Base-by-base conservation (phyloP, 2,888 invertebrate genomes). In the Papilio demoleus region DNA sequence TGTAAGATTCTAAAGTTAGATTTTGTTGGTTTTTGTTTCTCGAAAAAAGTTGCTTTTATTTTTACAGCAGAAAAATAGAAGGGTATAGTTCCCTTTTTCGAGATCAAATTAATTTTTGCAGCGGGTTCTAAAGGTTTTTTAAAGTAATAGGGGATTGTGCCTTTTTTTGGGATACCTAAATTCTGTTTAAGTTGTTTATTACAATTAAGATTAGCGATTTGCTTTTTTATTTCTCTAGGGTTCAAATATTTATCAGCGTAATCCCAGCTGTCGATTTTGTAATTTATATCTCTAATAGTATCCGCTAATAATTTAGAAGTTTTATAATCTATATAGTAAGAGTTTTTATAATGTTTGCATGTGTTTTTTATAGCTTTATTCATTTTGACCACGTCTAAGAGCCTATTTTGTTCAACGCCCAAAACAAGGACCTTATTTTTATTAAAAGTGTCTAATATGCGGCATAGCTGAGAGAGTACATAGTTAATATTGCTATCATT, bases 401-500 rank as follows among this genome's bases (percentile, higher is more conserved):
- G 24, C 9, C 12, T 50, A 14, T 50, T 50, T 50, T 50, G n/a
- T n/a, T 50, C 24, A 19, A 27, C 50, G 19, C 50, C 14, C 14
- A 50, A 11, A 24, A 50, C 50, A 50, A 50, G 22, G 24, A 27
- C 14, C 19, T 50, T 50, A 50, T 50, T 50, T 14, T 24, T 50
- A 50, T 24, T 50, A 50, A 50, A 50, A 22, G 14, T 50, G 50
- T 27, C 38, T 38, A 38, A 38, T 38, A 38, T 38, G 38, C 38
- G 50, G 5, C 24, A 12, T 24, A 50, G 50, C 3, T 22, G 50
- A 19, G 27, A 12, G 8, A 50, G 3, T 67, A 68, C 27, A n/a
- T 31, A 47, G 8, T 63, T 56, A 22, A 45, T 19, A 27, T 58
- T 38, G 24, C 24, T 47, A 53, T 67, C 67, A 38, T 67, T 60